These are phyloP conservation scores for Melanchra persicariae DNA, from an alignment of 2,888 invertebrate genomes.

Conservation along the genomic window DNA sequence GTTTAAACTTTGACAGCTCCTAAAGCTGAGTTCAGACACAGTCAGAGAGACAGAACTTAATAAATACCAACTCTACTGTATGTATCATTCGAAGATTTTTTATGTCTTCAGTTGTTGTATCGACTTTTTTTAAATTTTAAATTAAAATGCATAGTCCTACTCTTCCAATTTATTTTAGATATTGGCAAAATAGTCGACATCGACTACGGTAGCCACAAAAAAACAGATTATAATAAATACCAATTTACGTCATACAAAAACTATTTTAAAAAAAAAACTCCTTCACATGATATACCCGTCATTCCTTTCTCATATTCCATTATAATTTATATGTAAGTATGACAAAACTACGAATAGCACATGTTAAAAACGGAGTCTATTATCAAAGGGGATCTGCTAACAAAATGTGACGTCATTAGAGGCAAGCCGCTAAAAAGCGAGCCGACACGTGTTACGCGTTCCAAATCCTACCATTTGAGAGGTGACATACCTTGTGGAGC, in stretches of 20 bases:
- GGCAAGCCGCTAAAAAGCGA: slow-evolving; percentile 66
- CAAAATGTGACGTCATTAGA: slow-evolving; percentile 66
- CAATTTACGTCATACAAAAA: too few species aligned
- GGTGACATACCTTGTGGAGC: slow-evolving; percentile 63
- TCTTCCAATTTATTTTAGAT: too few species aligned
- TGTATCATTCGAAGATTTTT: too few species aligned
- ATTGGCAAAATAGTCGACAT: too few species aligned
- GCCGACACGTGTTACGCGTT: slow-evolving; percentile 67
- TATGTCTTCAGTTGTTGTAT: too few species aligned
- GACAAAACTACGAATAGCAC: slow-evolving; percentile 17
- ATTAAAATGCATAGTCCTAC: too few species aligned
- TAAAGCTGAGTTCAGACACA: background rate
- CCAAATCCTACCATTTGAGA: slow-evolving; percentile 71
- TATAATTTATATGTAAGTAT: slow-evolving; percentile 35
- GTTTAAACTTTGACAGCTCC: slow-evolving; percentile 12
- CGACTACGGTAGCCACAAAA: too few species aligned
- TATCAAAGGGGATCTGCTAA: slow-evolving; percentile 62
- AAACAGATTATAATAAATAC: too few species aligned
- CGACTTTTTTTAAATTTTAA: too few species aligned
- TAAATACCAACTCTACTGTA: too few species aligned
- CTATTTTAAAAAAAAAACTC: too few species aligned
- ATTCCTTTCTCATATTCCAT: background rate
- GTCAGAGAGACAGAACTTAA: background rate
- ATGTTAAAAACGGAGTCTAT: slow-evolving; percentile 34
- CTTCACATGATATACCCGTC: too few species aligned